Evolutionary conservation across 1,140 invertebrate species (phyloP).

Genomic region (Tetraneura akinire): DNA sequence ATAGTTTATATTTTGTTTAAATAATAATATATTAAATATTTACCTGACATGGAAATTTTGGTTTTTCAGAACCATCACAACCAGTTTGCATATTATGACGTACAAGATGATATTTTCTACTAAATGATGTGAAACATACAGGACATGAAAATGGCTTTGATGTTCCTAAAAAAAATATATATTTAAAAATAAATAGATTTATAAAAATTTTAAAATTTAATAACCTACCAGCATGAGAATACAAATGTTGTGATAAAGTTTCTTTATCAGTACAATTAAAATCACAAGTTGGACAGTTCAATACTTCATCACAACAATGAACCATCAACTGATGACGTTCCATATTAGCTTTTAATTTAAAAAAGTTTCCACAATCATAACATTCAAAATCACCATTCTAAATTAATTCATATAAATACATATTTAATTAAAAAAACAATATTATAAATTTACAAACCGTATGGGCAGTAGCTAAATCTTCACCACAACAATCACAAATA

Average conservation of each 20-base stretch:
- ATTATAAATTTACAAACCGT: slow-evolving; percentile 57
- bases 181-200: neutral
- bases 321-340: slow-evolving; percentile 62
- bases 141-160: slow-evolving; percentile 64
- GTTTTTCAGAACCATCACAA: slow-evolving; percentile 67
- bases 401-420: slow-evolving; percentile 53
- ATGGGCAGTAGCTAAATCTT: slow-evolving; percentile 62
- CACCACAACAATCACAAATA: slow-evolving; percentile 62
- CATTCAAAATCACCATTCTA: slow-evolving; percentile 62
- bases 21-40: slow-evolving; percentile 41
- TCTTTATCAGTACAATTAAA: slow-evolving; percentile 62
- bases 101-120: slow-evolving; percentile 74
- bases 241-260: slow-evolving; percentile 62
- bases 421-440: neutral
- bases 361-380: slow-evolving; percentile 63
- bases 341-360: slow-evolving; percentile 61
- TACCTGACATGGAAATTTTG: slow-evolving; percentile 67
- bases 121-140: slow-evolving; percentile 69
- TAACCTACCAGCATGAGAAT: slow-evolving; percentile 58
- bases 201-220: neutral
- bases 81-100: slow-evolving; percentile 74
- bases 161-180: slow-evolving; percentile 55
- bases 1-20: neutral
- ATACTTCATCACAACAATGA: slow-evolving; percentile 60
- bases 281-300: slow-evolving; percentile 61